Evolutionary conservation across 2,113 vertebrate species (phyloP).

Genomic region (Apeltes quadracus): DNA sequence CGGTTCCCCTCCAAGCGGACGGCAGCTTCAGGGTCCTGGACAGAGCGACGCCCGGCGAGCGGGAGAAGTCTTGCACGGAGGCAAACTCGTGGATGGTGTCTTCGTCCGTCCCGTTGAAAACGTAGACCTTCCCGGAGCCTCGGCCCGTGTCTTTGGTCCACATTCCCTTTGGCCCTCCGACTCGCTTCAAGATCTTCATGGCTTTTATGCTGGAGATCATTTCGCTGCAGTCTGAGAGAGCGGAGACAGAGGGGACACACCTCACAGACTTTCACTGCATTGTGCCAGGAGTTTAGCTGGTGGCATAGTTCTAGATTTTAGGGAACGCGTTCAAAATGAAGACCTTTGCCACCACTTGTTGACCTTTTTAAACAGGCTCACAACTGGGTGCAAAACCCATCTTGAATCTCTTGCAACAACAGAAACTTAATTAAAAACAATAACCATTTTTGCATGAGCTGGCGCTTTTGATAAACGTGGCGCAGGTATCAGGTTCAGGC

Average conservation of each 20-base stretch:
- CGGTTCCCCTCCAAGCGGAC: conserved; percentile 89
- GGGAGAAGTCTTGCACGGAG: conserved; percentile 88
- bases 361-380: not conserved
- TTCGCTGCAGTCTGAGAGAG: conserved; percentile 87
- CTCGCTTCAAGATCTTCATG: conserved; percentile 96
- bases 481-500: not conserved
- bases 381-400: too few species aligned
- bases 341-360: not conserved
- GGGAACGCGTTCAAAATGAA: not conserved
- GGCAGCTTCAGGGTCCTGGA: conserved; percentile 86
- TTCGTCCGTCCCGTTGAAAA: conserved; percentile 87
- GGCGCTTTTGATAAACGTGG: not conserved
- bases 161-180: conserved; percentile 85
- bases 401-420: not conserved
- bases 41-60: conserved; percentile 83
- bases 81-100: conserved; percentile 87
- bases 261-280: not conserved
- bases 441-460: not conserved
- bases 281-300: not conserved
- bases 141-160: conserved; percentile 90
- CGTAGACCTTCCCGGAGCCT: conserved; percentile 86
- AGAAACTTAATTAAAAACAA: not conserved
- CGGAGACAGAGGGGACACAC: not conserved
- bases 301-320: not conserved
- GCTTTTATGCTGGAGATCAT: conserved; percentile 92